Evolutionary conservation across 2,888 invertebrate genomes (phyloP).

Genomic region (Cataglyphis cursor): DNA sequence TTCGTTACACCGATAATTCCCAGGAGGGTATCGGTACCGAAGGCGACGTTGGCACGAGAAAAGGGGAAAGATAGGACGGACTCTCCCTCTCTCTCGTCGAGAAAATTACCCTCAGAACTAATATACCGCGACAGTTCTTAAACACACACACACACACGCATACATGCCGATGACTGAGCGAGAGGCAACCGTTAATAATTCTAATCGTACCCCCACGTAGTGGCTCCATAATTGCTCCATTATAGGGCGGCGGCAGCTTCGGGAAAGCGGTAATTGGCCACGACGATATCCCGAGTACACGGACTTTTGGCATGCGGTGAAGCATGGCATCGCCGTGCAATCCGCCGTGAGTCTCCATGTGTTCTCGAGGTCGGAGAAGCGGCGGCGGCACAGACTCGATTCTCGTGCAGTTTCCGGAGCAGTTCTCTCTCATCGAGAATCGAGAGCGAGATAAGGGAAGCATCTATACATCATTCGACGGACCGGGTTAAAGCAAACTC

Average conservation of each 20-base stretch:
- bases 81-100: slow-evolving; percentile 7
- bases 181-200: slow-evolving; percentile 55
- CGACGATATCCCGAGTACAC: slow-evolving; percentile 73
- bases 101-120: slow-evolving; percentile 46
- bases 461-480: slow-evolving; percentile 71
- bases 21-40: slow-evolving; percentile 26
- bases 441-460: slow-evolving; percentile 47
- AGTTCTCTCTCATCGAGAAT: slow-evolving; percentile 11
- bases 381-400: slow-evolving; percentile 58
- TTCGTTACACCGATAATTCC: slow-evolving; percentile 53
- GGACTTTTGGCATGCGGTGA: slow-evolving; percentile 76
- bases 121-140: slow-evolving; percentile 37
- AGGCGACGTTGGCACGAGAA: slow-evolving; percentile 15
- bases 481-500: slow-evolving; percentile 45
- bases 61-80: neutral
- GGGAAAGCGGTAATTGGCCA: slow-evolving; percentile 66
- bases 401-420: slow-evolving; percentile 46
- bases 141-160: slow-evolving; percentile 18
- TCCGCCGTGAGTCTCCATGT: slow-evolving; percentile 61
- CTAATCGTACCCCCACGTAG: slow-evolving; percentile 27
- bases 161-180: neutral
- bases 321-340: slow-evolving; percentile 67
- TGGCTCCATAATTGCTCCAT: slow-evolving; percentile 36
- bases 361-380: slow-evolving; percentile 33
- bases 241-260: slow-evolving; percentile 24